These are phyloP conservation scores for Planiliza haematocheilus DNA, from an alignment of 2,113 vertebrate genomes.

Conservation along the genomic window DNA sequence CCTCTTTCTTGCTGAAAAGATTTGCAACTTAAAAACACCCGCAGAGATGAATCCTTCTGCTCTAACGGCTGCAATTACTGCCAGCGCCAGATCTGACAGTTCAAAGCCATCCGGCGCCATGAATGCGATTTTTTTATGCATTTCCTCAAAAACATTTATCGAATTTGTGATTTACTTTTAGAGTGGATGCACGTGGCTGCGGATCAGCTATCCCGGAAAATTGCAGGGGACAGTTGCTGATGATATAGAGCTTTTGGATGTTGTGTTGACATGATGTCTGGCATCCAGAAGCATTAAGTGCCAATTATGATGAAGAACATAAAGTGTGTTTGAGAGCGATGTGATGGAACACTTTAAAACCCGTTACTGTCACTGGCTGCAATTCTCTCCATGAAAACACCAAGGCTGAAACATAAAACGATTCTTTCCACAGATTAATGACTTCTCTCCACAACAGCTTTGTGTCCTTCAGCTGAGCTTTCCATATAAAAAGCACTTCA, in stretches of 20 bases:
- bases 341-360: constrained; percentile 20
- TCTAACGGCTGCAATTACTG: constrained; percentile 63
- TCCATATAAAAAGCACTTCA: constrained; percentile 57
- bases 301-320: neutral
- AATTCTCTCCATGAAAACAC: constrained; percentile 28
- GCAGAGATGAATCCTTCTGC: constrained; percentile 43
- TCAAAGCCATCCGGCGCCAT: neutral
- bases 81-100: constrained; percentile 39
- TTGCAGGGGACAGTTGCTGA: too few species aligned
- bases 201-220: too few species aligned
- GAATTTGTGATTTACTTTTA: constrained; percentile 31
- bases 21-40: constrained; percentile 37
- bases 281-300: neutral
- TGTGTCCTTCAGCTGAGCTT: constrained; percentile 59
- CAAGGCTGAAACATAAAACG: constrained; percentile 16
- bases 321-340: neutral
- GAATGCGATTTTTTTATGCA: constrained; percentile 1
- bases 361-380: constrained; percentile 9
- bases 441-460: constrained; percentile 28
- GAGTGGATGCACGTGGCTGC: constrained; percentile 9
- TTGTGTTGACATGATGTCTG: neutral
- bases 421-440: constrained; percentile 37
- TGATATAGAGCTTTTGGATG: constrained; percentile 2
- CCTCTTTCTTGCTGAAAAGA: too few species aligned
- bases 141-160: constrained; percentile 12